phyloP scores from a whole-genome alignment of 2,888 invertebrate species.

The Scaptomyza tumidula region DNA sequence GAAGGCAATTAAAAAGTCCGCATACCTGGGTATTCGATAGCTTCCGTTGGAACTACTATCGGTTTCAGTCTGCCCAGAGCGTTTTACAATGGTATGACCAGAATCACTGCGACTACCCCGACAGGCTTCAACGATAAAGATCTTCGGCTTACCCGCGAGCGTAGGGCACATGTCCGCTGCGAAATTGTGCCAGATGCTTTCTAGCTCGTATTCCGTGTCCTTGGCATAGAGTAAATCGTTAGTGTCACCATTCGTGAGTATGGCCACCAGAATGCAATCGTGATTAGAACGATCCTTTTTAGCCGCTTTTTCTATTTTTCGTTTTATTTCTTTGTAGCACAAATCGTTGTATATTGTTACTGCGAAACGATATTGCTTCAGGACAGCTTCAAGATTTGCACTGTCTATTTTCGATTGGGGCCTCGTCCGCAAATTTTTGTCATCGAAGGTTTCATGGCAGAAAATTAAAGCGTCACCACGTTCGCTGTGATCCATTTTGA shows the following conservation, averaged over 20 bases:
- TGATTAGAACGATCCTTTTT: constrained; percentile 90
- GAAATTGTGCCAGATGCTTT: constrained; percentile 90
- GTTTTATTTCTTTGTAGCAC: constrained; percentile 87
- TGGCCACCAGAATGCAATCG: constrained; percentile 93
- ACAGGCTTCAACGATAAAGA: constrained; percentile 93
- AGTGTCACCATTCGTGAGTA: constrained; percentile 94
- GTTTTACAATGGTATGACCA: constrained; percentile 87
- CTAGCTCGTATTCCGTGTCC: constrained; percentile 92
- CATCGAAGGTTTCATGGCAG: constrained; percentile 93
- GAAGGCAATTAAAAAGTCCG: constrained; percentile 96
- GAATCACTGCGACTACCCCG: constrained; percentile 92
- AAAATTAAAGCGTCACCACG: constrained; percentile 94
- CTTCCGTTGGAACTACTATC: constrained; percentile 87
- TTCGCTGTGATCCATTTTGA: constrained; percentile 92
- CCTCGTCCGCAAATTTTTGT: constrained; percentile 88
- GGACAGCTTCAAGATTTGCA: constrained; percentile 88
- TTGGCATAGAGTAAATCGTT: constrained; percentile 91
- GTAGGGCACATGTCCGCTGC: constrained; percentile 92
- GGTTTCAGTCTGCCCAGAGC: constrained; percentile 86
- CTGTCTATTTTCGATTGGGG: constrained; percentile 94
- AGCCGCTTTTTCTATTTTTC: constrained; percentile 88
- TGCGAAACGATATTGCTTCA: constrained; percentile 88
- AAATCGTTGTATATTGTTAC: constrained; percentile 89
- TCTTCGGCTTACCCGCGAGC: constrained; percentile 92
- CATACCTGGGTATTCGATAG: constrained; percentile 94